These are phyloP conservation scores for Chydorus sphaericus DNA, from an alignment of 2,888 invertebrate species.

Conservation along the genomic window DNA sequence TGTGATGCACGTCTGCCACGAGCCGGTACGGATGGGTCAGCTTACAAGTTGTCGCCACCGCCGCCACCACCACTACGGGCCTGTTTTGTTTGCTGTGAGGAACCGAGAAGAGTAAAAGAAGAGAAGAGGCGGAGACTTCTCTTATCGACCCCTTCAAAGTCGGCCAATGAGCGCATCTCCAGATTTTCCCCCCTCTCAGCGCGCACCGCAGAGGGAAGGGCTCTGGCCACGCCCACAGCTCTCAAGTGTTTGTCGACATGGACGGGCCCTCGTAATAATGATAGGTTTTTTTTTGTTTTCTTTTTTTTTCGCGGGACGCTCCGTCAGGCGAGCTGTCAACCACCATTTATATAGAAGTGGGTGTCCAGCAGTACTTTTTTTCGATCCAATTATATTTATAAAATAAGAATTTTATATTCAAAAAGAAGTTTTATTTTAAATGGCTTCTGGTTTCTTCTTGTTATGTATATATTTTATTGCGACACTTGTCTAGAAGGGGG, in stretches of 20 bases:
- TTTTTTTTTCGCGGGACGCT: too few species aligned
- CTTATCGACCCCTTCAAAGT: not conserved
- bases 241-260: too few species aligned
- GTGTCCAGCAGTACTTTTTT: too few species aligned
- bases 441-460: too few species aligned
- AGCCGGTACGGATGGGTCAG: conserved; percentile 4
- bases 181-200: not conserved
- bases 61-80: not conserved
- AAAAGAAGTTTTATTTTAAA: too few species aligned
- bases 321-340: too few species aligned
- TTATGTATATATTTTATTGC: conserved; percentile 6
- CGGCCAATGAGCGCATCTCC: not conserved
- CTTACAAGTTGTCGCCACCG: conserved; percentile 4
- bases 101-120: not conserved
- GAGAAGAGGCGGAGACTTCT: not conserved
- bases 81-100: not conserved
- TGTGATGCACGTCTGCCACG: too few species aligned
- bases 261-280: too few species aligned
- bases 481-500: conserved; percentile 8
- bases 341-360: too few species aligned
- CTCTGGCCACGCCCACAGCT: not conserved
- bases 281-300: too few species aligned
- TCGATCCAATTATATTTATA: too few species aligned
- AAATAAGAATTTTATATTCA: too few species aligned
- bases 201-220: not conserved